These are phyloP conservation scores for Brenthis hecate DNA, from an alignment of 2,888 invertebrate genomes.

Conservation along the genomic window DNA sequence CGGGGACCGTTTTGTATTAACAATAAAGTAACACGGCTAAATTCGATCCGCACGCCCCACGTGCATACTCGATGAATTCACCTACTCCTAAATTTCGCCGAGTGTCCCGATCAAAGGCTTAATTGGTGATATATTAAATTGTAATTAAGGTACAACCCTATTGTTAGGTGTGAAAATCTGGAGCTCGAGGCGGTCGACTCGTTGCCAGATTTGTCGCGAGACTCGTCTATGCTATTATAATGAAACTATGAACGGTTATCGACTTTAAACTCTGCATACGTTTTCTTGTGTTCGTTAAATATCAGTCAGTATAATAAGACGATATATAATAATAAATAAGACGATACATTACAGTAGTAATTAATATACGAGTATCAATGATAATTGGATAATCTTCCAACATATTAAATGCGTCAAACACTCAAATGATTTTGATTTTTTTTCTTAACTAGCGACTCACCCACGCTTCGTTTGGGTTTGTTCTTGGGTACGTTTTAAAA, in stretches of 20 bases:
- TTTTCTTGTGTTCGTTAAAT: background rate
- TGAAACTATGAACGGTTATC: slow-evolving; percentile 8
- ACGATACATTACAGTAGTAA: no score
- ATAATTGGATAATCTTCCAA: no score
- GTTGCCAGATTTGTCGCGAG: slow-evolving; percentile 47
- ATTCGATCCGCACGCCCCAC: slow-evolving; percentile 40
- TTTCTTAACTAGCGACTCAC: no score
- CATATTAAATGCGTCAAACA: no score
- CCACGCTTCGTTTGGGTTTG: no score
- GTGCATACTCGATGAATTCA: slow-evolving; percentile 34
- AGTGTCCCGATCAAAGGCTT: slow-evolving; percentile 70
- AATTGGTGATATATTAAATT: slow-evolving; percentile 81
- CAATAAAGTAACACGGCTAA: slow-evolving; percentile 48
- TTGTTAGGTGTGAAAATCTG: slow-evolving; percentile 68
- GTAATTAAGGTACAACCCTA: slow-evolving; percentile 75
- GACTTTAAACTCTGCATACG: background rate
- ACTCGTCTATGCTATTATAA: slow-evolving; percentile 34
- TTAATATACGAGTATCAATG: no score
- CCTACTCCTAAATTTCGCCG: slow-evolving; percentile 54
- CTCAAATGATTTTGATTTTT: no score
- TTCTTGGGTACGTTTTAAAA: no score
- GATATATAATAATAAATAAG: no score
- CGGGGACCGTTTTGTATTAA: slow-evolving; percentile 47
- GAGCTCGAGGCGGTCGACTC: slow-evolving; percentile 49
- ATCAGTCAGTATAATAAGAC: no score